Percentiles rank a stretch among this genome's conserved stretches.
Conservation (phyloP, 2,888 invertebrate genomes). For the Hemaris fuciformis region DNA sequence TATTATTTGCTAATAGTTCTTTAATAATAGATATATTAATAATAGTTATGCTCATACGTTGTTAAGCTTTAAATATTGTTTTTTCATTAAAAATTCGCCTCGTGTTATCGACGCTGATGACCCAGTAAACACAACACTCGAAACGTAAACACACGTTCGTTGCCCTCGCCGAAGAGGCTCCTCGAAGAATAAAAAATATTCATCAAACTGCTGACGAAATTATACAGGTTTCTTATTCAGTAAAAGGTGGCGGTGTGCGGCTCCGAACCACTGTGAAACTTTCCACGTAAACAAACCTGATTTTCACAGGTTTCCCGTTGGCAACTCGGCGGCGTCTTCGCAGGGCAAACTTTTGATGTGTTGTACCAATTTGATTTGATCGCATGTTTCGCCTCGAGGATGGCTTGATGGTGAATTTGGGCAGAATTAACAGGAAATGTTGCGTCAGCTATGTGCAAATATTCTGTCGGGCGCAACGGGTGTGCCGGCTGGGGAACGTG, state of each 20-base stretch:
- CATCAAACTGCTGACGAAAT: background rate
- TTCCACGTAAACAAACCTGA: background rate
- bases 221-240: background rate
- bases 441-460: background rate
- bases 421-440: background rate
- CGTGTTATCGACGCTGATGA: background rate
- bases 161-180: background rate
- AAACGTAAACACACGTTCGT: background rate
- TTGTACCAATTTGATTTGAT: background rate
- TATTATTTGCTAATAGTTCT: no score
- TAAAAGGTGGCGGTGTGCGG: background rate
- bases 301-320: background rate
- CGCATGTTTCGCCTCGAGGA: background rate
- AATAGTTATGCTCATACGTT: background rate
- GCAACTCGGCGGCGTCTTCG: background rate
- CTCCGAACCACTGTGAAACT: background rate
- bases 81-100: background rate
- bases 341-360: background rate
- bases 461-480: background rate
- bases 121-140: background rate
- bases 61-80: background rate
- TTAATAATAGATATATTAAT: no score
- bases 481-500: background rate
- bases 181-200: background rate
- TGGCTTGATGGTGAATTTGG: background rate